Base-by-base conservation (phyloP, 2,888 invertebrate species). In the Acrocyrtus sp. region DNA sequence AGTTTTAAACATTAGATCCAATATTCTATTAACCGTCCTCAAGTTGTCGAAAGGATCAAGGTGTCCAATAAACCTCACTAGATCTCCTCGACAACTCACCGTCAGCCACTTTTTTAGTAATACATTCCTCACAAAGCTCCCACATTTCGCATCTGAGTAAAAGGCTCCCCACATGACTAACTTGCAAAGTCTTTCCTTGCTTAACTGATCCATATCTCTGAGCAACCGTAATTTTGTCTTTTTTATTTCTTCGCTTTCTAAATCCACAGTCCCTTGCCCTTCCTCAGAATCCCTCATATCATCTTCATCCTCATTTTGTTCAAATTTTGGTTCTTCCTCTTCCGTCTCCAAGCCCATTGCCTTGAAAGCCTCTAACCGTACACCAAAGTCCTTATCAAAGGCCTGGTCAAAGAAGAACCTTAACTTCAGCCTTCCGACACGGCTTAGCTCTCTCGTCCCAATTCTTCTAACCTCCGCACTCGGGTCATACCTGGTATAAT, bases 371-470 rank as follows among this genome's bases (percentile, higher is more conserved):
- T 70, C 70, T 3, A 29, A 17, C 26, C 70, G 12, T 10, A 70
- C 70, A 8, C 19, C 22, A 0, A n/a, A n/a, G 15, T 24, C 45
- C 26, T 34, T n/a, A 24, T 70, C 70, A 50, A 70, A 70, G 1
- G 61, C 63, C 15, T 48, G 57, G 10, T 70, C 70, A 22, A 48
- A 62, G 24, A 70, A 70, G 29, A 56, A 70, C 10, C 48, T 15
- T 12, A 24, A 5, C 43, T 48, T 45, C 22, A 45, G 41, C 1
- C 21, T 19, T 1, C 19, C 41, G 5, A 34, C 43, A n/a, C n/a
- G n/a, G 3, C 17, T 29, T 0, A 70, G 10, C 1, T 43, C n/a
- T 4, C 17, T 41, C 5, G 63, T 60, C 1, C 57, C 70, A 3
- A 50, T 21, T 26, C 24, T 62, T 17, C 63, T 39, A 6, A 56